These are phyloP conservation scores for Bombus pyrosoma DNA, from an alignment of 1,140 invertebrate genomes.

Conservation along the genomic window DNA sequence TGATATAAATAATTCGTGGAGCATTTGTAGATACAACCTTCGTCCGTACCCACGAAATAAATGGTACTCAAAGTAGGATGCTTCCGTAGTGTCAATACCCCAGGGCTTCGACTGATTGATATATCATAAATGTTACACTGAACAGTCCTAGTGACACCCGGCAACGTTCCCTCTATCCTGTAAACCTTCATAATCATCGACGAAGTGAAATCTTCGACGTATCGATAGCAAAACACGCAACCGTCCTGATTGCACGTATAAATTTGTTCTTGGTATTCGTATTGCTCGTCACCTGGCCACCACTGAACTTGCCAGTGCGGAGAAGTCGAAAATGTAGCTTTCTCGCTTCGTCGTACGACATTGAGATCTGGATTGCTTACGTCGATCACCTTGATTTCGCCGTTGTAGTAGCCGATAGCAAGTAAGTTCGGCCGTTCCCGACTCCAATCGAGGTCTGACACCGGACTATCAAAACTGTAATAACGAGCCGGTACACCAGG, in stretches of 20 bases:
- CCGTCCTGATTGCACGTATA: slow-evolving; percentile 77
- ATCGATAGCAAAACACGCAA: slow-evolving; percentile 68
- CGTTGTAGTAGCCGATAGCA: slow-evolving; percentile 91
- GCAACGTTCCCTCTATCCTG: slow-evolving; percentile 85
- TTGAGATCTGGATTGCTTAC: slow-evolving; percentile 83
- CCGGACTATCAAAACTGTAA: slow-evolving; percentile 86
- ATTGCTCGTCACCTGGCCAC: slow-evolving; percentile 70
- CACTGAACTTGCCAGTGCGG: slow-evolving; percentile 86
- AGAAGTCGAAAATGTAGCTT: slow-evolving; percentile 84
- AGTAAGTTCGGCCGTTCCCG: slow-evolving; percentile 87
- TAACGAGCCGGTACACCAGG: slow-evolving; percentile 90
- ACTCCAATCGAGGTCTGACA: slow-evolving; percentile 90
- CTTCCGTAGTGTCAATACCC: slow-evolving; percentile 85
- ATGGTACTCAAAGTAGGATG: slow-evolving; percentile 86
- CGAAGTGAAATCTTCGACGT: slow-evolving; percentile 82
- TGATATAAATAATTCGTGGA: slow-evolving; percentile 86
- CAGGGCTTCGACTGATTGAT: slow-evolving; percentile 83
- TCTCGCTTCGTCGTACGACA: slow-evolving; percentile 82
- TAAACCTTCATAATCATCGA: slow-evolving; percentile 85
- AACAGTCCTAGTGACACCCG: slow-evolving; percentile 80
- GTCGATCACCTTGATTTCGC: slow-evolving; percentile 89
- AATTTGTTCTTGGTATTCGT: slow-evolving; percentile 70
- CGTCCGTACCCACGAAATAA: slow-evolving; percentile 92
- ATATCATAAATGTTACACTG: slow-evolving; percentile 75
- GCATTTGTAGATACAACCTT: slow-evolving; percentile 91